Evolutionary conservation across 2,113 vertebrate genomes (phyloP).

Genomic region (Ranitomeya imitator): DNA sequence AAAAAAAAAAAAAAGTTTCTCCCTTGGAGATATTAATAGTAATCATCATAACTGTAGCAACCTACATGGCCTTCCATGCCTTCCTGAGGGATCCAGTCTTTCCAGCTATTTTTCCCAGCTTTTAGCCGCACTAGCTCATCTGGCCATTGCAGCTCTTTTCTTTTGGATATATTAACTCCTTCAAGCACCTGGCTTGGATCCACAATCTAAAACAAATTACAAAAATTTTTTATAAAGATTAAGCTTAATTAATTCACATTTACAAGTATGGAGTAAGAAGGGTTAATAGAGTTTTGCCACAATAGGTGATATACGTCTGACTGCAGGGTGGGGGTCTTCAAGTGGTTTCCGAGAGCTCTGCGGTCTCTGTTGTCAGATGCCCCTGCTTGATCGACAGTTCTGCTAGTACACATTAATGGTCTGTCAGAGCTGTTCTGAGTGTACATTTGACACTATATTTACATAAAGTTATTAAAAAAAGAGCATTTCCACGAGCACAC

Average conservation of each 20-base stretch:
- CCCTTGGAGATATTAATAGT: conserved; percentile 51
- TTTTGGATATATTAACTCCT: conserved; percentile 92
- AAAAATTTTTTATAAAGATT: neutral
- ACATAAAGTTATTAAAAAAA: too few relatives aligned
- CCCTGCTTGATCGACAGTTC: too few relatives aligned
- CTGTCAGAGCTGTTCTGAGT: too few relatives aligned
- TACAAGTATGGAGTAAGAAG: neutral
- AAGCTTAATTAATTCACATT: neutral
- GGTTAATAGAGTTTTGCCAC: too few relatives aligned
- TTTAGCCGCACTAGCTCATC: conserved; percentile 91
- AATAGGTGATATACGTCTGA: too few relatives aligned
- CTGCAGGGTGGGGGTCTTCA: too few relatives aligned
- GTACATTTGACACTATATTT: too few relatives aligned
- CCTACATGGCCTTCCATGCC: conserved; percentile 99
- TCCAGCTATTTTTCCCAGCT: conserved; percentile 96
- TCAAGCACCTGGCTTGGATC: conserved; percentile 92
- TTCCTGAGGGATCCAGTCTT: conserved; percentile 96
- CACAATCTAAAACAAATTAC: conserved; percentile 76
- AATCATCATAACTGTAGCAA: conserved; percentile 57
- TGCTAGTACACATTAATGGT: too few relatives aligned
- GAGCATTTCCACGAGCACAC: too few relatives aligned
- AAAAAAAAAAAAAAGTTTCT: conserved; percentile 9
- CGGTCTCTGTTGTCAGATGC: too few relatives aligned
- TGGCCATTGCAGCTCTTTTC: conserved; percentile 98
- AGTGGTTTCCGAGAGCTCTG: too few relatives aligned